These are phyloP conservation scores for Kryphioiulus occultus DNA, from an alignment of 2,888 invertebrate genomes.

Conservation along the genomic window DNA sequence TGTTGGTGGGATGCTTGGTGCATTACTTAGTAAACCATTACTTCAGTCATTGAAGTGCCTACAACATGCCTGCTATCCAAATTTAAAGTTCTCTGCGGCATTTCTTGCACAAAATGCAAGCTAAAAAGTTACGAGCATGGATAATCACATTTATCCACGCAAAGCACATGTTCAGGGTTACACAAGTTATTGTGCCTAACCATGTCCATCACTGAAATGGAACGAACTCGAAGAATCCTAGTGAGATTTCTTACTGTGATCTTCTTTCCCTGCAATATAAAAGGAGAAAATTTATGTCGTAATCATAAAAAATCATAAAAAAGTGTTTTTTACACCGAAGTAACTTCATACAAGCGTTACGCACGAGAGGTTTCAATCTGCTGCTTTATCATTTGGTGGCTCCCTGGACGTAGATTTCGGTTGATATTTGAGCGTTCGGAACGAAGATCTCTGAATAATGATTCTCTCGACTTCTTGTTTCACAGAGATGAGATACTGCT, in stretches of 20 bases:
- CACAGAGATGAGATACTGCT: conserved; percentile 39
- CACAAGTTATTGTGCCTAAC: not conserved
- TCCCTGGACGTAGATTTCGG: conserved; percentile 38
- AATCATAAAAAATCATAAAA: conserved; percentile 9
- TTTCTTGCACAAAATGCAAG: not conserved
- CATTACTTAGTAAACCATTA: no score
- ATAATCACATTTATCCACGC: not conserved
- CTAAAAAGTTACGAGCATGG: not conserved
- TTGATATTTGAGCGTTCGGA: conserved; percentile 42
- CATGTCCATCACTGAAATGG: conserved; percentile 17
- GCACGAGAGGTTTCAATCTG: conserved; percentile 37
- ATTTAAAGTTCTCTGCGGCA: no score
- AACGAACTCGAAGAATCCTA: not conserved
- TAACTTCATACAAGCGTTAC: not conserved
- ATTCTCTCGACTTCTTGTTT: conserved; percentile 48
- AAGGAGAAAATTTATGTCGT: not conserved
- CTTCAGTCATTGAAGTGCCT: no score
- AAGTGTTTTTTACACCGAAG: not conserved
- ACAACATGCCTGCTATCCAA: no score
- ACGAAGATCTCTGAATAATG: conserved; percentile 33
- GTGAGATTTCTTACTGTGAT: not conserved
- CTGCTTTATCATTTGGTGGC: conserved; percentile 21
- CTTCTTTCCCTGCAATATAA: not conserved
- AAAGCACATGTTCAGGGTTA: not conserved
- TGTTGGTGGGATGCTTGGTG: no score